Base-by-base conservation (phyloP, 2,113 vertebrate species). In the Lasiurus cinereus region DNA sequence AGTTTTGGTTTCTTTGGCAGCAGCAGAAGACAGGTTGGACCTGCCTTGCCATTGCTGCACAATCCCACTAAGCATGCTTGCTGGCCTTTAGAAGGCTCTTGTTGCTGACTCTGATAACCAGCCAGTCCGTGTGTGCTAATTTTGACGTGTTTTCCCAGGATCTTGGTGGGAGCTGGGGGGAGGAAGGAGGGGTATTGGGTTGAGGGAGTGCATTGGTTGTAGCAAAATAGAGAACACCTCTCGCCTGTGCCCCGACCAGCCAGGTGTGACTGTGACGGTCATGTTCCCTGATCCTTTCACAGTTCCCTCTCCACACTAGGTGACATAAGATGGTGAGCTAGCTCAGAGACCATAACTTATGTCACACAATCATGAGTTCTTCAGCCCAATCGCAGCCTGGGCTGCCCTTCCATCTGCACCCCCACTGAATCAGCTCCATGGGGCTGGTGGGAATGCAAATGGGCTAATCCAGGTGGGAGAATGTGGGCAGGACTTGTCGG, bases 401-500 rank as follows among this genome's bases (percentile, higher is more conserved):
- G 21, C 29, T 62, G 22, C 5, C n/a, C 59, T 3, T 14, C 29
- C 31, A 14, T 12, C 36, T 24, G 27, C 13, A 0, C 24, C 33
- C 16, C 1, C 33, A 7, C 50, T 3, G 33, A 27, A 11, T 2
- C 2, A n/a, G 9, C 24, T 83, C 36, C 0, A 0, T 4, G 39
- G 27, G 78, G 33, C 33, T 3, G 5, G 2, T 9, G 48, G 16
- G 33, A 18, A 11, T 0, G 52, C 39, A 0, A 12, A 84, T 22
- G 16, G 0, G 9, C 22, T 7, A 79, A 43, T 6, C 19, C 70
- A 14, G 21, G 70, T 11, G 5, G 22, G 11, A 39, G 36, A 14
- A 3, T 36, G 0, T 6, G 22, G 43, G 54, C 2, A 2, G 36
- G 0, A 0, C 18, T 7, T 2, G 5, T 15, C 0, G 1, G 74